These are phyloP conservation scores for Mimachlamys varia DNA, from an alignment of 2,888 invertebrate species.

Conservation along the genomic window DNA sequence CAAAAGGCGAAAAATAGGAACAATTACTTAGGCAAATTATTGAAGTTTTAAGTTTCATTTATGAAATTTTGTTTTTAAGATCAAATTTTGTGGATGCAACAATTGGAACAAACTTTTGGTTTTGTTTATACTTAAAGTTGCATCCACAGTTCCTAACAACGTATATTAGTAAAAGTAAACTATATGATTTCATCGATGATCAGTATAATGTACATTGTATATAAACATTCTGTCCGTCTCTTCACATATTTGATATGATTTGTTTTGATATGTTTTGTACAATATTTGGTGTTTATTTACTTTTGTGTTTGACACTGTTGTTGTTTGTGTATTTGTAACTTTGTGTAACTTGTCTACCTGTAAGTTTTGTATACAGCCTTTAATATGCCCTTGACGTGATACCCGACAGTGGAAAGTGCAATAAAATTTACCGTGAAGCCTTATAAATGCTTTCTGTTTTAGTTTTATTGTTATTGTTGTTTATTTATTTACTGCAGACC, in stretches of 20 bases:
- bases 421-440: not conserved
- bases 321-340: not conserved
- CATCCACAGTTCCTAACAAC: no score
- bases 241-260: not conserved
- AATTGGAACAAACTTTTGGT: no score
- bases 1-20: not conserved
- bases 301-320: not conserved
- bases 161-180: no score
- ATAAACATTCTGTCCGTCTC: not conserved
- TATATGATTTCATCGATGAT: not conserved
- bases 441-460: not conserved
- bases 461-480: no score
- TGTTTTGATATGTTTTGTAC: not conserved
- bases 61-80: no score
- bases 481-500: no score
- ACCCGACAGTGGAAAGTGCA: not conserved
- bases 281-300: not conserved
- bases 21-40: not conserved
- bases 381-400: not conserved
- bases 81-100: no score
- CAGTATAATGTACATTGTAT: not conserved
- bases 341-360: not conserved
- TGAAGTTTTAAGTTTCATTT: no score
- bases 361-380: not conserved
- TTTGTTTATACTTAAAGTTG: no score